phyloP scores from a whole-genome alignment of 2,113 vertebrate species.

The Physeter macrocephalus region DNA sequence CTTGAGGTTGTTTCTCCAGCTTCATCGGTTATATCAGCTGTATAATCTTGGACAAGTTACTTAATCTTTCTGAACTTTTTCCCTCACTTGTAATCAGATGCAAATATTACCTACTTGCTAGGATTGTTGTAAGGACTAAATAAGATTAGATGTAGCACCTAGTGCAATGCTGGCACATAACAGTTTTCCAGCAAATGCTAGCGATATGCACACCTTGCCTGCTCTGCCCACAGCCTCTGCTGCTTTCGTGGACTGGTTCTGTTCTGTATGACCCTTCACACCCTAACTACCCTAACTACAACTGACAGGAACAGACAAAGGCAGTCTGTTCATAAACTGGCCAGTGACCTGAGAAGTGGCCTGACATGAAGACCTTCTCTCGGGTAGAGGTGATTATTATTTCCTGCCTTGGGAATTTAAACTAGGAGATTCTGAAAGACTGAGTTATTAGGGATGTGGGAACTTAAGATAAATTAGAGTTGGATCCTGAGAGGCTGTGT shows the following conservation, averaged over 20 bases:
- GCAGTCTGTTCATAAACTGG: neutral
- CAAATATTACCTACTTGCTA: neutral
- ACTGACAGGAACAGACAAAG: neutral
- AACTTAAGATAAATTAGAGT: neutral
- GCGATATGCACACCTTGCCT: neutral
- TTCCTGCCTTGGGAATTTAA: neutral
- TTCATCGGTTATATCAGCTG: neutral
- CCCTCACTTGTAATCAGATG: neutral
- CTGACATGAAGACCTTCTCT: neutral
- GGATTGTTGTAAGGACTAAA: neutral
- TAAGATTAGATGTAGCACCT: neutral
- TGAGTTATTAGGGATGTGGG: neutral
- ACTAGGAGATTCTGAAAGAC: neutral
- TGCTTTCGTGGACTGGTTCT: neutral
- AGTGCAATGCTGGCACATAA: neutral
- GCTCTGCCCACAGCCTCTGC: neutral
- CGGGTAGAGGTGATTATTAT: neutral
- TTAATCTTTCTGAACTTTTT: neutral
- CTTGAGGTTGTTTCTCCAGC: neutral
- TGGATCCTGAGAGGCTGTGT: neutral
- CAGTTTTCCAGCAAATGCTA: neutral
- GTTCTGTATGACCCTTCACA: neutral
- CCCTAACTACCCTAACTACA: neutral
- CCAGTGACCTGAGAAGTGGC: neutral
- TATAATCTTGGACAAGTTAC: neutral